Percentiles rank a stretch among this genome's conserved stretches.
Evolutionary conservation across 2,797 vertebrate genomes (phyloP).

Genomic region (Danio aesculapii): DNA sequence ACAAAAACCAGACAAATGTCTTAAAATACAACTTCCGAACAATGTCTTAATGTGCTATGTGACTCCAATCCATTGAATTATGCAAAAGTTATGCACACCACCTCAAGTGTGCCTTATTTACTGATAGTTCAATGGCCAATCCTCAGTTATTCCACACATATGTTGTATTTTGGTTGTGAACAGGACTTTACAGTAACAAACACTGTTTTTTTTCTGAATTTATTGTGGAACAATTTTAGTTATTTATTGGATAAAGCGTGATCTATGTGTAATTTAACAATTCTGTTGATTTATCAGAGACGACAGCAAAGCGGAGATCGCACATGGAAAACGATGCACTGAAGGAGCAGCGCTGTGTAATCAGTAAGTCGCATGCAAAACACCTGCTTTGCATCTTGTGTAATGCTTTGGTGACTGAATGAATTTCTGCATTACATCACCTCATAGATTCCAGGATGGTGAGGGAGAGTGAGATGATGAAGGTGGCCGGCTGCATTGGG

Average conservation of each 20-base stretch:
- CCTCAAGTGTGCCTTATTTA: too few relatives aligned
- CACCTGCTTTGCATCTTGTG: slow-evolving; percentile 6
- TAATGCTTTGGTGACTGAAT: background rate
- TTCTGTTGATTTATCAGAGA: slow-evolving; percentile 18
- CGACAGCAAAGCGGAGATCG: slow-evolving; percentile 8
- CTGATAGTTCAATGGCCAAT: too few relatives aligned
- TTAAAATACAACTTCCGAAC: too few relatives aligned
- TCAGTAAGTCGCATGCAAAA: slow-evolving; percentile 35
- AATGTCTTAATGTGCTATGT: too few relatives aligned
- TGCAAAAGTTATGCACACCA: too few relatives aligned
- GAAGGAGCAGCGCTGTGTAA: background rate
- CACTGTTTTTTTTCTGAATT: too few relatives aligned
- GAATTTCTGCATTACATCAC: background rate
- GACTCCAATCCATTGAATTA: too few relatives aligned
- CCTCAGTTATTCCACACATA: too few relatives aligned
- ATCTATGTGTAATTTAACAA: background rate
- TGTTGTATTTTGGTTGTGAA: too few relatives aligned
- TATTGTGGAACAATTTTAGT: too few relatives aligned
- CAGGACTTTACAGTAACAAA: too few relatives aligned
- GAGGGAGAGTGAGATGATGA: slow-evolving; percentile 79
- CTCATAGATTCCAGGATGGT: slow-evolving; percentile 60
- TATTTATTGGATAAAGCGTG: background rate
- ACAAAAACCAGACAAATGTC: too few relatives aligned
- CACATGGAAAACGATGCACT: background rate
- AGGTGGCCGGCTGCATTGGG: slow-evolving; percentile 69